Evolutionary conservation across 2,113 vertebrate genomes (phyloP), one percentile per base, ranked within the genome.

Genomic region (Montifringilla adamsi): DNA sequence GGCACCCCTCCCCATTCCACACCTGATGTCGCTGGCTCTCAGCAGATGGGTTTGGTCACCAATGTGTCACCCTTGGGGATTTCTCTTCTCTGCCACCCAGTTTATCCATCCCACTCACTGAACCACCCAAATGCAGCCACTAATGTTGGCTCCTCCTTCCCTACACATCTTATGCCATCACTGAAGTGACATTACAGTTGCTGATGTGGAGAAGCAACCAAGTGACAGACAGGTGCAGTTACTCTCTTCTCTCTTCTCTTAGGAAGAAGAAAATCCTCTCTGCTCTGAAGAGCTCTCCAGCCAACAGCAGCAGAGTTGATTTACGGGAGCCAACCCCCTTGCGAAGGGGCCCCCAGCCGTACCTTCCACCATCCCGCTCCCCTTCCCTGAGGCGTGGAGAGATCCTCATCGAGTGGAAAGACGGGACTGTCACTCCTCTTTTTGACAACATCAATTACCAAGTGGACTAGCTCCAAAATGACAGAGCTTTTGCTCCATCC

Each of bases 351-450:
- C 50, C 73, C 59, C 96, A 84, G 76, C n/a, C 10, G 0, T 43
- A 82, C 53, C 35, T 63, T 30, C 90, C 87, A n/a, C 96, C 97
- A 5, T 97, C 98, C 62, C 93, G 77, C n/a, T 97, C 98, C 26
- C 97, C 98, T 43, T 95, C 97, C 31, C 84, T 98, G 44, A 98
- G 96, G 49, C 98, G 41, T 2, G 98, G 98, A 47, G 98, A 99
- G 95, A 99, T 98, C 94, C 96, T 98, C 60, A 98, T 99, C 1
- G 98, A 98, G 89, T 99, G 98, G 98, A 99, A 99, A 87, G 98
- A 99, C 0, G 98, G 98, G 35, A 98, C 97, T 3, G 91, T 99
- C 66, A 99, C 98, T 7, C 98, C 98, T 15, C 97, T 99, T 56
- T 99, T 99, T 46, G 98, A 98, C 68, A 93, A 84, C 5, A 31